phyloP scores from a whole-genome alignment of 2,888 invertebrate genomes.

The Halictus ligatus region DNA sequence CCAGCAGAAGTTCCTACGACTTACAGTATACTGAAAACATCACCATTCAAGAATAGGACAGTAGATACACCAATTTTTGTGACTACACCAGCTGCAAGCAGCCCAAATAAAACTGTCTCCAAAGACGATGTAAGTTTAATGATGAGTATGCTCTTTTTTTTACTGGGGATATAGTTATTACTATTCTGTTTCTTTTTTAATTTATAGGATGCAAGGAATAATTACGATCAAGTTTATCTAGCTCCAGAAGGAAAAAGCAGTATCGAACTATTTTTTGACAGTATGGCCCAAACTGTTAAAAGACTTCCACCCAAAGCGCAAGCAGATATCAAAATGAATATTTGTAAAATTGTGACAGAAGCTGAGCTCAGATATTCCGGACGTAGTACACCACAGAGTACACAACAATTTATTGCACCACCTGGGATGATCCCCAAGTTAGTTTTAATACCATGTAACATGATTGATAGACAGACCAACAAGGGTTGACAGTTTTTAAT shows the following conservation, averaged over 20 bases:
- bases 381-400: constrained; percentile 62
- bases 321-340: constrained; percentile 80
- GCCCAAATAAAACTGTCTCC: constrained; percentile 24
- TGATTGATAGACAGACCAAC: constrained; percentile 78
- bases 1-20: constrained; percentile 22
- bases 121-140: constrained; percentile 47
- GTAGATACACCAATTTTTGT: constrained; percentile 51
- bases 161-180: neutral
- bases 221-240: constrained; percentile 57
- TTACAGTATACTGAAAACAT: constrained; percentile 52
- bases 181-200: neutral
- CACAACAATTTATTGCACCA: constrained; percentile 73
- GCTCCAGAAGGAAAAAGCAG: constrained; percentile 71
- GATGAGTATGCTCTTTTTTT: neutral
- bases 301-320: constrained; percentile 78
- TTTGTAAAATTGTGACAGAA: constrained; percentile 79
- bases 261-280: constrained; percentile 80
- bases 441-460: constrained; percentile 81
- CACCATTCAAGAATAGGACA: constrained; percentile 44
- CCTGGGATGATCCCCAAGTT: constrained; percentile 81
- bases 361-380: constrained; percentile 76
- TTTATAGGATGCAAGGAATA: constrained; percentile 46
- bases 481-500: constrained; percentile 47
- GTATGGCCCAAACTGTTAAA: constrained; percentile 80
- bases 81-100: neutral